Evolutionary conservation across 2,888 invertebrate genomes (phyloP), one percentile per base, ranked within the genome.

Genomic region (Helleia helle): DNA sequence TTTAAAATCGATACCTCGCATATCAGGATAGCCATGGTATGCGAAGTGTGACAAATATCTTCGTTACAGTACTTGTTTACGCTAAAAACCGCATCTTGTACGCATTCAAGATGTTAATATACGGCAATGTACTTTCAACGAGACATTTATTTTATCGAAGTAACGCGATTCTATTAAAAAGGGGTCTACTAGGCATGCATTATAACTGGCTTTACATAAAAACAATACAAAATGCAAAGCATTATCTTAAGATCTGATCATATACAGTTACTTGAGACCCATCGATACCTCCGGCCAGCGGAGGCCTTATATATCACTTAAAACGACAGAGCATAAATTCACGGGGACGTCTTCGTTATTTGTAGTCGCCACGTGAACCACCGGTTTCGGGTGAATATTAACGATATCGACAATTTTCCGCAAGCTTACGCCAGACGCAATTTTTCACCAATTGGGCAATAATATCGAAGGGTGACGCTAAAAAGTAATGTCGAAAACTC

Each of bases 401-500:
- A 83, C 80, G 77, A 81, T 83, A 83, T 81, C 81, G 79, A 74
- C 84, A 81, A 84, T 84, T 84, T 83, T 84, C 77, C 77, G 71
- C 71, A 65, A 80, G 81, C 72, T 83, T 81, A 81, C 69, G 65
- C 71, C 62, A 80, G 76, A 71, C 74, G 81, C 80, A 83, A 84
- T 84, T 83, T 84, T 75, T 71, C 84, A 83, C 74, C 83, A 84
- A 83, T 84, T 84, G 81, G 75, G 77, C 84, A 81, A 80, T 77
- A 71, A 77, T 62, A 74, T 76, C 76, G 66, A 56, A 65, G 64
- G 63, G 60, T 61, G 62, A 59, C 55, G 58, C 58, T 54, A 49
- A 41, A 43, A 46, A 43, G 46, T 43, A 51, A 53, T 34, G 22
- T 22, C 34, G 34, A 7, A 14, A 46, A 43, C 34, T 41, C 15